Evolutionary conservation across 2,113 vertebrate species (phyloP), one percentile per base, ranked within the genome.

Genomic region (Centropus bengalensis): DNA sequence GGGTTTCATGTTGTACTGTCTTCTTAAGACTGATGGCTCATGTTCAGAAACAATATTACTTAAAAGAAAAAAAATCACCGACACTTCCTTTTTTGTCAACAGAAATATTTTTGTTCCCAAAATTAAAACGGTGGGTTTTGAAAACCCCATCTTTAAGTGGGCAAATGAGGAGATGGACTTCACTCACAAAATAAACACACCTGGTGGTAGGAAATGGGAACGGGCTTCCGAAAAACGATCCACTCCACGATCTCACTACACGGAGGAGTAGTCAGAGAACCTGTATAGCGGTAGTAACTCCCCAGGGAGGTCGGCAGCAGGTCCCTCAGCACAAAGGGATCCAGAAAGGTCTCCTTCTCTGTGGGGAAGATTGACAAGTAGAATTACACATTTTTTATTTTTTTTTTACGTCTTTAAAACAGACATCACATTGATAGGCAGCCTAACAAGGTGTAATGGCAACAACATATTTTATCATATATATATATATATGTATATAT

Each of bases 271-370:
- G 99, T 99, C 94, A 99, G 97, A 16, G 99, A 99, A 47, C 99
- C 99, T 1, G 99, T 96, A 94, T 99, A 99, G 51, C 99, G 98
- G 88, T 99, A 99, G 89, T 99, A 99, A 92, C 99, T 99, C 42
- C 98, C 98, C 92, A 99, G 96, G 0, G 98, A 98, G 0, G 98
- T 97, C 0, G 99, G 99, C 95, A 99, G 97, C 67, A 99, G 98
- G 76, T 99, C 98, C 82, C 98, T 98, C 86, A 99, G 98, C 67
- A 99, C 95, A 68, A 99, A 99, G 9, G 99, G 99, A 97, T 99
- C 99, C 98, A 99, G 98, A 91, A 99, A 99, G 16, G 99, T 99
- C 97, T 99, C 99, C 93, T 99, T 99, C 95, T 99, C 99, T 99
- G 98, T n/a, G 5, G 78, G 42, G 91, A 58, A 54, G 95, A 91